Base-by-base conservation (phyloP, 1,140 invertebrate genomes). In the Drosophila repletoides region DNA sequence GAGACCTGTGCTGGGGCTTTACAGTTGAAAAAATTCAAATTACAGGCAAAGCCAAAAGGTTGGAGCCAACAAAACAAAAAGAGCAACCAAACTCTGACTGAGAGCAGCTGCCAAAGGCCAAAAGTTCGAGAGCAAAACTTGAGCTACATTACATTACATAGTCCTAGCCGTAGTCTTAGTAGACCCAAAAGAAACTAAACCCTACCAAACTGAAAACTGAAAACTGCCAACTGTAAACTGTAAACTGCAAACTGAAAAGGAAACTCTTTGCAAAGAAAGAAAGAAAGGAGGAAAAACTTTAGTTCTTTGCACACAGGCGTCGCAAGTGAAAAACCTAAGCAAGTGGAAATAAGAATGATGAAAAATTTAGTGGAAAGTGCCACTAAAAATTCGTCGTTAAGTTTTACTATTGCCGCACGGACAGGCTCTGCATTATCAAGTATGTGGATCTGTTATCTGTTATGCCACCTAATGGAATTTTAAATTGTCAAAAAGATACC, bases 1-100 rank as follows among this genome's bases (percentile, higher is more conserved):
- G n/a, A 22, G 52, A 7, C 17, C 38, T 17, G n/a, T 3, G 14
- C 33, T 55, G 17, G n/a, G 38, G 49, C 71, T 77, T 86, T 60
- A 84, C 79, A 84, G 79, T 86, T 79, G 60, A 74, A 65, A 72
- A 86, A 75, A 84, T 86, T 84, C 80, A 84, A 84, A 84, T 84
- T 84, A 84, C 75, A 81, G 76, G 14, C 40, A 46, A 65, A 49
- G 48, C 68, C 63, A 60, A 76, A 75, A 83, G 72, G 77, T 68
- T 68, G 77, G 49, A 58, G 49, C 51, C 51, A 52, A 38, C 51
- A 52, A 75, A 64, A 52, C 53, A 64, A 68, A 61, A 58, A 52
- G 46, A 71, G 65, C 12, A 51, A 41, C 15, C 41, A 34, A 21
- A 26, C 24, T 26, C 10, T 40, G 17, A 22, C 21, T 9, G 41